Conservation (phyloP, 64 coral and sea anemone genomes). For the Acropora yongei region DNA sequence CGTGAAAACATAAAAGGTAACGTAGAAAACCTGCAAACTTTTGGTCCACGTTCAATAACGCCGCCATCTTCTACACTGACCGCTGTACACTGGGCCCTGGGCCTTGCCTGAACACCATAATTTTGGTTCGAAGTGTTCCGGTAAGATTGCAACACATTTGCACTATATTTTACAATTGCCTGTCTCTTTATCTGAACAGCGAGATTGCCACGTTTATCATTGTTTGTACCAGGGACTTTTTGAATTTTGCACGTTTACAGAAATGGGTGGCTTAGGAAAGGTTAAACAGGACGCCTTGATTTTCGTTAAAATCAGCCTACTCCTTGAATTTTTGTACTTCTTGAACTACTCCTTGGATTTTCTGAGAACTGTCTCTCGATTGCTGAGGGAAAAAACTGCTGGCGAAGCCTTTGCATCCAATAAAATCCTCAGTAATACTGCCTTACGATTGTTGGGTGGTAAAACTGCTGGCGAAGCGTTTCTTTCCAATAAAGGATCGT, state of each 20-base stretch:
- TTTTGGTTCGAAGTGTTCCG: constrained; percentile 81
- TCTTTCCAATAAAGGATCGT: no score
- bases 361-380: constrained; percentile 89
- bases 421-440: constrained; percentile 75
- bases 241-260: constrained; percentile 33
- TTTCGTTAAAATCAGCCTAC: constrained; percentile 58
- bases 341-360: constrained; percentile 98
- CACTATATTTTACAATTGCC: background rate
- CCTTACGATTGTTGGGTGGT: no score
- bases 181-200: background rate
- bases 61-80: no score
- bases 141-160: constrained; percentile 25
- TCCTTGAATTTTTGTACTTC: constrained; percentile 79
- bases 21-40: no score
- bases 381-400: constrained; percentile 93
- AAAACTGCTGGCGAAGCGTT: no score
- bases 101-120: constrained; percentile 83
- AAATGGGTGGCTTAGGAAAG: constrained; percentile 64
- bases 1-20: no score
- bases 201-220: no score
- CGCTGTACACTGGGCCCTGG: constrained; percentile 63
- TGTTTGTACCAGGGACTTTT: background rate
- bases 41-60: no score
- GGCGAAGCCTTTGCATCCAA: constrained; percentile 88
- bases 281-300: constrained; percentile 35